Percentiles rank a stretch among this genome's conserved stretches.
Evolutionary conservation across 2,113 vertebrate genomes (phyloP).

Genomic region (Meriones unguiculatus): DNA sequence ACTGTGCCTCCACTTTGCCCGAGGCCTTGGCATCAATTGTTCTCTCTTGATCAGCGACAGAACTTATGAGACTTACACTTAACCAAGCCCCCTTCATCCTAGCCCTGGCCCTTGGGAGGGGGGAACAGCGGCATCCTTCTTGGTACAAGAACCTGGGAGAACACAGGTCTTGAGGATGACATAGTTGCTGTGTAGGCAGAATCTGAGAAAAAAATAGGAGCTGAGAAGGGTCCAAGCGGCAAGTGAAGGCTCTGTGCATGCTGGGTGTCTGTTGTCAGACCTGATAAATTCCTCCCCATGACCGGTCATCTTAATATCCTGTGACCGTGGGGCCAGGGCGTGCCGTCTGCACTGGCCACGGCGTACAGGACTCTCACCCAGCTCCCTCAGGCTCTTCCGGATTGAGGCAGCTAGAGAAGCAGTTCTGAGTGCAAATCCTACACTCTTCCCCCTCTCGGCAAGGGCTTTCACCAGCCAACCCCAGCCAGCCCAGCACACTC

Average conservation of each 20-base stretch:
- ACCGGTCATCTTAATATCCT: too few relatives aligned
- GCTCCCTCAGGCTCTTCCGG: too few relatives aligned
- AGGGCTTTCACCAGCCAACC: not conserved
- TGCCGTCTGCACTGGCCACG: not conserved
- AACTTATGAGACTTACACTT: not conserved
- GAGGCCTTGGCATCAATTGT: not conserved
- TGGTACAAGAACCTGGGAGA: not conserved
- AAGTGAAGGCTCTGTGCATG: not conserved
- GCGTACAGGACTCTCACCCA: not conserved
- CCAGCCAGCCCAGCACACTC: not conserved
- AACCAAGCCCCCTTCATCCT: not conserved
- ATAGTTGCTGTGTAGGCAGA: not conserved
- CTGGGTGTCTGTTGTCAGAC: not conserved
- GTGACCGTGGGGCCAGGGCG: too few relatives aligned
- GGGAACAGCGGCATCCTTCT: not conserved
- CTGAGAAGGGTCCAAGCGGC: not conserved
- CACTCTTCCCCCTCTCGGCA: not conserved
- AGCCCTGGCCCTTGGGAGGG: not conserved
- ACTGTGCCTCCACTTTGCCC: too few relatives aligned
- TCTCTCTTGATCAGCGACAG: not conserved
- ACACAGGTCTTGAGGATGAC: not conserved
- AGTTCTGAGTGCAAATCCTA: not conserved
- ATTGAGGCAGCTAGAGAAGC: not conserved
- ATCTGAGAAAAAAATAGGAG: not conserved
- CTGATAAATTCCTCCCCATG: not conserved